Evolutionary conservation across 2,113 vertebrate genomes (phyloP), one percentile per base, ranked within the genome.

Genomic region (Pavo muticus): DNA sequence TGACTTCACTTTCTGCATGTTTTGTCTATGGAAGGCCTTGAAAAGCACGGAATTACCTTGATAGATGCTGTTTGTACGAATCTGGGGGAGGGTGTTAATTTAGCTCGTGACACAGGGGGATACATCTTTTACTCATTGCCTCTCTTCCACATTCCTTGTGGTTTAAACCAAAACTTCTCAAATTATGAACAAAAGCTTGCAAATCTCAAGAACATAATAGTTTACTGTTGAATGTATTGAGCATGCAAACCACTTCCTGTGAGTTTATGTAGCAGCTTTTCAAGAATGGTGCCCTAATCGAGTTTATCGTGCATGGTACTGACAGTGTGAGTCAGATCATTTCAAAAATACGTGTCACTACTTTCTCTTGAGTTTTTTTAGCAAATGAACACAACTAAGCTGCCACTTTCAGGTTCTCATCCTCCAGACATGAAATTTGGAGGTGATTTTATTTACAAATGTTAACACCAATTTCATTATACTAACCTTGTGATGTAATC

Each of bases 41-140:
- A 88, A 70, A 92, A 86, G 32, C 27, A 77, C 76, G 63, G 50
- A 84, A 88, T 83, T 47, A 91, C 69, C 64, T 91, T 93, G 59
- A 63, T 16, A 69, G 72, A 68, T 64, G 4, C 59, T 47, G 32
- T 74, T 79, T 93, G 32, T 57, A 25, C 77, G 44, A 29, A 44
- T 78, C 20, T 68, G 44, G 35, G 61, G 61, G 14, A 45, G 20
- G 20, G 18, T 52, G n/a, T 78, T 74, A 71, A 48, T 92, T 37
- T 74, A 81, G 56, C 48, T 29, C n/a, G 84, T 94, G 35, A 73
- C 39, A 82, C 65, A 52, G 44, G 87, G 88, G 30, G 25, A 71
- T 63, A 69, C 27, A 40, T 50, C 60, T 84, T 94, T 75, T 87
- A 47, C 88, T 90, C 37, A 91, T 80, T 84, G 75, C n/a, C 60